Percentiles rank a stretch among this genome's conserved stretches.
Evolutionary conservation across 2,113 vertebrate genomes (phyloP).

Genomic region (Dipodomys spectabilis): DNA sequence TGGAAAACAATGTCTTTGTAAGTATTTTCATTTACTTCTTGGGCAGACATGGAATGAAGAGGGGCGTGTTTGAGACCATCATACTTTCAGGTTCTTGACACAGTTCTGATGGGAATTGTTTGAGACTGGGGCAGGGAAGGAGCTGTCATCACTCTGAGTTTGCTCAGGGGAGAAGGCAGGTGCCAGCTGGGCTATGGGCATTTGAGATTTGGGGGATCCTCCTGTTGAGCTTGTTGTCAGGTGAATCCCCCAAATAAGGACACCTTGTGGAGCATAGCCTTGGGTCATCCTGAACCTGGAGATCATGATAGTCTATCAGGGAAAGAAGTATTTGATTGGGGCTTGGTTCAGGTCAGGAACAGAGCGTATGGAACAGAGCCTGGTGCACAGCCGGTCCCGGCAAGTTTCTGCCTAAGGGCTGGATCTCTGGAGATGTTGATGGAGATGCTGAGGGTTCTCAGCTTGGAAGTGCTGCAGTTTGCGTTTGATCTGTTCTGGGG

Average conservation of each 20-base stretch:
- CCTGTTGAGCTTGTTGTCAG: not conserved
- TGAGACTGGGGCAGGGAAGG: not conserved
- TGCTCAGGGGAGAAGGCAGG: not conserved
- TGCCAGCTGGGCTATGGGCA: not conserved
- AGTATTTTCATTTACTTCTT: constrained; percentile 37
- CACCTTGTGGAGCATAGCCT: not conserved
- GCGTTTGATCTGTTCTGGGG: fast-evolving
- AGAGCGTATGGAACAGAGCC: not conserved
- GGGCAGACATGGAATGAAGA: not conserved
- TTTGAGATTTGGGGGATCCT: not conserved
- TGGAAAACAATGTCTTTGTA: not conserved
- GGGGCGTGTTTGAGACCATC: not conserved
- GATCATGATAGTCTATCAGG: not conserved
- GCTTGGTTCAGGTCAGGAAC: not conserved
- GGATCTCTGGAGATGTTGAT: not conserved
- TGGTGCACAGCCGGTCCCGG: not conserved
- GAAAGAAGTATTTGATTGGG: not conserved
- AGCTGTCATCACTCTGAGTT: not conserved
- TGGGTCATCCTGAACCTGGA: not conserved
- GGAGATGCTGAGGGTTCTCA: not conserved
- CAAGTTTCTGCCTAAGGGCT: fast-evolving
- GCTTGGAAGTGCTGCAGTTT: not conserved
- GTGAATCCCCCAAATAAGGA: not conserved
- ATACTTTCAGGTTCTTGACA: not conserved
- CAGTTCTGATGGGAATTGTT: not conserved